A percentile compares a stretch with the other conserved stretches of the same genome.
These are phyloP conservation scores for Characodon lateralis DNA, from an alignment of 2,797 vertebrate genomes.

Conservation along the genomic window DNA sequence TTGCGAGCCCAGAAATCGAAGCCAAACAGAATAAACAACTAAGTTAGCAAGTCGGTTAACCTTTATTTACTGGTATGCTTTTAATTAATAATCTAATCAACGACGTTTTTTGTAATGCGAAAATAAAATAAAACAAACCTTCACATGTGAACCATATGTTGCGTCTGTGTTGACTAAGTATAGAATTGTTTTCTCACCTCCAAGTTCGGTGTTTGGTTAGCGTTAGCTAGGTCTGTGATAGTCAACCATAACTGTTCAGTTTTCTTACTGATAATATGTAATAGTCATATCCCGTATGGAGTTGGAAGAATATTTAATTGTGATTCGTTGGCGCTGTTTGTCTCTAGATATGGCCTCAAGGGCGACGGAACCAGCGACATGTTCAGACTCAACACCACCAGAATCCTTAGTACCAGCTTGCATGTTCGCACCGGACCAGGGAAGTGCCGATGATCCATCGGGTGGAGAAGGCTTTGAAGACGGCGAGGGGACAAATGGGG, in stretches of 20 bases:
- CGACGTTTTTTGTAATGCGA: not conserved
- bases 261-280: constrained; percentile 16
- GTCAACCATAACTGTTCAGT: constrained; percentile 30
- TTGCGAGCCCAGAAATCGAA: constrained; percentile 8
- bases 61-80: constrained; percentile 46
- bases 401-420: constrained; percentile 87
- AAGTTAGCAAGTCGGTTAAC: constrained; percentile 54
- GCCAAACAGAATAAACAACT: constrained; percentile 48
- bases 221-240: constrained; percentile 24
- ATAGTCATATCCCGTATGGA: not conserved
- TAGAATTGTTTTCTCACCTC: not conserved
- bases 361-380: constrained; percentile 79
- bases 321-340: constrained; percentile 6
- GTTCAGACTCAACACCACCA: constrained; percentile 47
- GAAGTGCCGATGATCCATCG: constrained; percentile 71
- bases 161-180: accelerated
- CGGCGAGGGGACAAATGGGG: constrained; percentile 79
- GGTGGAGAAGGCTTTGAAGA: constrained; percentile 62
- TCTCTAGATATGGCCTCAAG: constrained; percentile 79
- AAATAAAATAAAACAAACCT: not conserved
- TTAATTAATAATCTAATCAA: not conserved
- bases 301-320: constrained; percentile 14
- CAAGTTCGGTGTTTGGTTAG: constrained; percentile 46
- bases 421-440: constrained; percentile 91
- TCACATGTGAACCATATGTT: not conserved